A percentile compares a stretch with the other conserved stretches of the same genome.
Conservation (phyloP, 1,140 invertebrate species). For the Drosophila arawakana region DNA sequence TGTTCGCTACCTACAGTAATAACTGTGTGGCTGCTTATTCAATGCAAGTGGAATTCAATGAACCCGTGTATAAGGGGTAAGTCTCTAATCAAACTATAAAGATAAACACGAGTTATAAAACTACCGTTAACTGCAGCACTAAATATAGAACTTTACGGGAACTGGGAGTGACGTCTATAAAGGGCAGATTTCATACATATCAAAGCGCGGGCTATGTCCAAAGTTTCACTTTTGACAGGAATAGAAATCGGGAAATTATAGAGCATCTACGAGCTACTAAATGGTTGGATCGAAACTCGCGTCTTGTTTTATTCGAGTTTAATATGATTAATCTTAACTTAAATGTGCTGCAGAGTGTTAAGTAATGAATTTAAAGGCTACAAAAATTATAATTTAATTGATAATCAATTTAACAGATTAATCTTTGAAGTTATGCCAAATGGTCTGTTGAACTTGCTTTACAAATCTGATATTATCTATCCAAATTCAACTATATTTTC, state of each 20-base stretch:
- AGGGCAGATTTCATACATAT: conserved; percentile 23
- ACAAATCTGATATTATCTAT: background rate
- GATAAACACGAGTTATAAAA: background rate
- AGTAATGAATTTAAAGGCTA: conserved; percentile 22
- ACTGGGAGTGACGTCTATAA: conserved; percentile 3
- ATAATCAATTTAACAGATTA: conserved; percentile 4
- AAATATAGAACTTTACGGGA: conserved; percentile 24
- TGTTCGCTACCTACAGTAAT: conserved; percentile 32
- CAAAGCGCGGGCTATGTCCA: conserved; percentile 44
- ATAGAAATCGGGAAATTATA: conserved; percentile 26
- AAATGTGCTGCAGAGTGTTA: conserved; percentile 35
- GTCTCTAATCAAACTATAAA: background rate
- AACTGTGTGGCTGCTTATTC: conserved; percentile 39
- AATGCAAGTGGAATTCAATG: conserved; percentile 9
- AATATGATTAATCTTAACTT: conserved; percentile 47
- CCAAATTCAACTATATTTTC: background rate
- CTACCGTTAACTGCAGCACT: background rate
- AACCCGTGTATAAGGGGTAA: conserved; percentile 18
- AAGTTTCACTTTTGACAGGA: conserved; percentile 19
- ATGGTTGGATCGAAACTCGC: conserved; percentile 55
- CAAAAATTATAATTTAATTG: background rate
- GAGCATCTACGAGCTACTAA: conserved; percentile 11
- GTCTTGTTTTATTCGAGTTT: conserved; percentile 46
- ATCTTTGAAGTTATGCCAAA: conserved; percentile 31
- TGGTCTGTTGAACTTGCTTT: background rate